Evolutionary conservation across 1,140 invertebrate species (phyloP), one percentile per base, ranked within the genome.

Genomic region (Bombus polaris): DNA sequence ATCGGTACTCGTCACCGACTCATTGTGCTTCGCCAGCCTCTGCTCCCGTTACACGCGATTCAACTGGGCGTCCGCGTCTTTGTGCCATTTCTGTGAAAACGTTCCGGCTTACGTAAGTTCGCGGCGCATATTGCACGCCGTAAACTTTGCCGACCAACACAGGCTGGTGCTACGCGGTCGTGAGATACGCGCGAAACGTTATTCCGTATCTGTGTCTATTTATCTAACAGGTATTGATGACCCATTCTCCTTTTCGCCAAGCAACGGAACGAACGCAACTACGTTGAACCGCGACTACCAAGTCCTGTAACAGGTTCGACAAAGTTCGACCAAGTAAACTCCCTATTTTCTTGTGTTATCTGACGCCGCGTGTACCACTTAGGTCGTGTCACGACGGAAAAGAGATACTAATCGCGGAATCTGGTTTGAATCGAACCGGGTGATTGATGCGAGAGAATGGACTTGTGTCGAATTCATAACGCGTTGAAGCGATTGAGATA

Each of bases 1-100:
- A 81, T 85, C 39, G 79, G 71, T 53, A 44, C 62, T 81, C 79
- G 77, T 80, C 65, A 70, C 65, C 25, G 83, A n/a, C 76, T 62
- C 57, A 72, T 85, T 80, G 83, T 85, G 68, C 53, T 42, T 0
- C 25, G 71, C 18, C 22, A 37, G 44, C 44, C 37, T 13, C 12
- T 22, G 13, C 32, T 47, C 28, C 28, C 37, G 39, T 37, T 44
- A 18, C 32, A n/a, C 57, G 47, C 39, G 83, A 79, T 79, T 80
- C 68, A 39, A 66, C 68, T 44, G 35, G n/a, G 18, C 62, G 35
- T 47, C 37, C 28, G 44, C 28, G 37, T 79, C 75, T 71, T 84
- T 72, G 53, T 28, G 2, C 73, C n/a, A 18, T 59, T 57, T 28
- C 44, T n/a, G n/a, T 9, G 83, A 44, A 65, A 70, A 57, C 35